A percentile compares a stretch with the other conserved stretches of the same genome.
Evolutionary conservation across 2,888 invertebrate species (phyloP).

Genomic region (Dyspetes luteomarginatus): DNA sequence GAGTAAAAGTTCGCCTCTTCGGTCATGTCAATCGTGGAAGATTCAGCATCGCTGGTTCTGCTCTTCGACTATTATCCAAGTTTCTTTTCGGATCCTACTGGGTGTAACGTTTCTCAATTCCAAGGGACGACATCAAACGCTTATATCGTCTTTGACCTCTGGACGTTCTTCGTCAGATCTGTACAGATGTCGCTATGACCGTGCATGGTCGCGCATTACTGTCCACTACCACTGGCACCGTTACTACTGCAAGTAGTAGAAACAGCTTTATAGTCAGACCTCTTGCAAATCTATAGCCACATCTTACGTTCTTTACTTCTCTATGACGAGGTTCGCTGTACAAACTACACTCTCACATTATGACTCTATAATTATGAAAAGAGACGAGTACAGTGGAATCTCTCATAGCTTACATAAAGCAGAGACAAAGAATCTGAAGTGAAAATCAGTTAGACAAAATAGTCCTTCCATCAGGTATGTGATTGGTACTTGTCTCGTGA

Average conservation of each 20-base stretch:
- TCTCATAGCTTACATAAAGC: too few species aligned
- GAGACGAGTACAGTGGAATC: too few species aligned
- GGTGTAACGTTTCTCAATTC: slow-evolving; percentile 35
- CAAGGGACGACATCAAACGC: slow-evolving; percentile 52
- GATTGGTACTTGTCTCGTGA: too few species aligned
- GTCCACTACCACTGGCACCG: not conserved
- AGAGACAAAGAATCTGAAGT: too few species aligned
- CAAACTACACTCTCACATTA: too few species aligned
- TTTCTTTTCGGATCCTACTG: slow-evolving; percentile 28
- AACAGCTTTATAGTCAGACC: slow-evolving; percentile 20
- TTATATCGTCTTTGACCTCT: slow-evolving; percentile 52
- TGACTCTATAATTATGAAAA: too few species aligned
- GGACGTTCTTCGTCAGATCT: slow-evolving; percentile 18
- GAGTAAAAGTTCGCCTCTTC: too few species aligned
- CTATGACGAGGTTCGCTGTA: too few species aligned
- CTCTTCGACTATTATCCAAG: slow-evolving; percentile 47
- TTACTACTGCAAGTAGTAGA: slow-evolving; percentile 11
- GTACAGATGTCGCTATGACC: slow-evolving; percentile 9
- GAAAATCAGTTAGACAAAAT: too few species aligned
- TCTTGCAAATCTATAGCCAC: not conserved
- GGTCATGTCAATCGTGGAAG: slow-evolving; percentile 1
- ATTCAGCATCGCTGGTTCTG: slow-evolving; percentile 14
- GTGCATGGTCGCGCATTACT: not conserved
- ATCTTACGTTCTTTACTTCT: not conserved
- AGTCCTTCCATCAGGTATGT: too few species aligned